Evolutionary conservation across 1,140 invertebrate species (phyloP).

Genomic region (Neelides sp.): DNA sequence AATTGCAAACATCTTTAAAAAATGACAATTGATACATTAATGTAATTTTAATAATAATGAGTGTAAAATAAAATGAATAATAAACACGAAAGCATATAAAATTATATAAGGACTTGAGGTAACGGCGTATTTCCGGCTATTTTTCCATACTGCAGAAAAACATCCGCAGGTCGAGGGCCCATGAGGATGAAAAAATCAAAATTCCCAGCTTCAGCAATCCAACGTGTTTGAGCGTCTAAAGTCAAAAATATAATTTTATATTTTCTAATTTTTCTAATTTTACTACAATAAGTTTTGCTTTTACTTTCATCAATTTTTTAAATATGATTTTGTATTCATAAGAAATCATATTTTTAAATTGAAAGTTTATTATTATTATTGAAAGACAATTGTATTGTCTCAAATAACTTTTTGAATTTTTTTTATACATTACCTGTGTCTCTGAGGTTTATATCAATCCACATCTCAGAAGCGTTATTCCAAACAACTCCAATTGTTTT

Average conservation of each 20-base stretch:
- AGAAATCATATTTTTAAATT: no score
- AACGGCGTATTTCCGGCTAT: slow-evolving; percentile 78
- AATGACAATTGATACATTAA: no score
- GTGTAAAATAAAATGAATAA: slow-evolving; percentile 12
- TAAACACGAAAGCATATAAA: slow-evolving; percentile 8
- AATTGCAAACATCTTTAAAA: slow-evolving; percentile 64
- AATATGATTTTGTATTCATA: no score
- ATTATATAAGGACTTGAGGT: slow-evolving; percentile 58
- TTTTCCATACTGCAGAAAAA: slow-evolving; percentile 71
- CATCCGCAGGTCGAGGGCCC: slow-evolving; percentile 71
- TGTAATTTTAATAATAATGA: no score
- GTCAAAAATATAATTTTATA: no score
- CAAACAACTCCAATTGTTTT: slow-evolving; percentile 82
- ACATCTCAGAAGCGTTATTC: slow-evolving; percentile 97
- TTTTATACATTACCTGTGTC: slow-evolving; percentile 56
- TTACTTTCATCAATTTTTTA: no score
- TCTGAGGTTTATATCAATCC: slow-evolving; percentile 82
- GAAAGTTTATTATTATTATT: no score
- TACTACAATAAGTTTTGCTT: no score
- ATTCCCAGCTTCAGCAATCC: slow-evolving; percentile 89
- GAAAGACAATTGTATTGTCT: no score
- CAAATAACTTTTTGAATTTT: no score
- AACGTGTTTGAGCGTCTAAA: no score
- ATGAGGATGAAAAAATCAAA: slow-evolving; percentile 86
- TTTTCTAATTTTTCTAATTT: no score